Conservation (phyloP, 2,797 vertebrate species). For the Mormyrus hasselquistii region DNA sequence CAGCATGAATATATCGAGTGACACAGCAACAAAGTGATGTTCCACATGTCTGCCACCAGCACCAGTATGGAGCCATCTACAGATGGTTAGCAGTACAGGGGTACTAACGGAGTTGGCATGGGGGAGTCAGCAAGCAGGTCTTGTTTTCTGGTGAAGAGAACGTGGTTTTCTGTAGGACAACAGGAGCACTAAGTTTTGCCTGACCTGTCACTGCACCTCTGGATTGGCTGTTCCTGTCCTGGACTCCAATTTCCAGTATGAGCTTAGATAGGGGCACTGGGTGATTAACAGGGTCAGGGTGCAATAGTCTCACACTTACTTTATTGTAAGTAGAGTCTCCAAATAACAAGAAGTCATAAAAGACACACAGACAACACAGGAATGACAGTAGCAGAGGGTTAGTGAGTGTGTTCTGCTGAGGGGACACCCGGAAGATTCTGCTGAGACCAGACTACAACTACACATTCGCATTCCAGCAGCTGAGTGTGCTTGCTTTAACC, state of each 20-base stretch:
- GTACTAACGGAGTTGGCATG: background rate
- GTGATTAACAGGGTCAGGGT: background rate
- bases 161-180: background rate
- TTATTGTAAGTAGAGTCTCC: background rate
- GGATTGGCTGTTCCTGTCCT: background rate
- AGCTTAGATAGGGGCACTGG: background rate
- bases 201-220: background rate
- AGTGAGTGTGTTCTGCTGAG: background rate
- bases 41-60: background rate
- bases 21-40: slow-evolving; percentile 5
- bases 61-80: background rate
- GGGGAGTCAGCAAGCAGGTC: background rate
- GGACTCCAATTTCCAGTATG: background rate
- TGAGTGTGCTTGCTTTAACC: slow-evolving; percentile 6
- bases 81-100: background rate
- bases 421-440: background rate
- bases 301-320: background rate
- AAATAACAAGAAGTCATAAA: background rate
- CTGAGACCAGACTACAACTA: background rate
- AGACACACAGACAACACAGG: background rate
- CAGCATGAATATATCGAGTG: background rate
- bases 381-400: background rate
- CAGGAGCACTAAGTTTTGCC: background rate
- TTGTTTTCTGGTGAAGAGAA: background rate
- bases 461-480: background rate